These are phyloP conservation scores for Tethya wilhelma DNA, from an alignment of 37 sponge, comb jelly and placozoan species.

Conservation along the genomic window DNA sequence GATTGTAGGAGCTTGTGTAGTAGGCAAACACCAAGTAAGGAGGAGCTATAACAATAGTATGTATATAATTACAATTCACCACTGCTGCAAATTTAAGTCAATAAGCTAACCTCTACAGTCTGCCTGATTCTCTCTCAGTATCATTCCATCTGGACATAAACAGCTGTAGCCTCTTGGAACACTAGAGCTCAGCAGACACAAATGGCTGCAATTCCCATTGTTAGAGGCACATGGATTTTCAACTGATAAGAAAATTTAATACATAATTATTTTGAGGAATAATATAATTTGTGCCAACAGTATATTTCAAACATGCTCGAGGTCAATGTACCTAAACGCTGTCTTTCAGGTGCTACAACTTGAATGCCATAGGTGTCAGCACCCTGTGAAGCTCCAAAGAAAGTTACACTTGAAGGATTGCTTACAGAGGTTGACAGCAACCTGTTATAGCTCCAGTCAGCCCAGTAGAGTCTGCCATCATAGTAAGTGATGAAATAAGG, in stretches of 20 bases:
- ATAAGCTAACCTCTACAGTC: background rate
- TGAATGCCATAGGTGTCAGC: conserved; percentile 4
- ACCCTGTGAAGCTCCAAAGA: background rate
- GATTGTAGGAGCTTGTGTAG: conserved; percentile 3
- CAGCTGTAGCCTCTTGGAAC: conserved; percentile 32
- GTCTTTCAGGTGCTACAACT: conserved; percentile 7
- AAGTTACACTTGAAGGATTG: background rate
- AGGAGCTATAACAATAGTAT: background rate
- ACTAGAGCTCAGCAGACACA: conserved; percentile 53
- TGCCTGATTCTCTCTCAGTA: background rate
- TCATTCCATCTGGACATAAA: conserved; percentile 50
- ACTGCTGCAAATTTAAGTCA: background rate
- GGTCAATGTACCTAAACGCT: conserved; percentile 3
- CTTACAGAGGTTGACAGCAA: conserved; percentile 5
- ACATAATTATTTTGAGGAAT: background rate
- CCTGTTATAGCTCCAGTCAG: background rate
- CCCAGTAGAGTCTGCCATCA: conserved; percentile 5
- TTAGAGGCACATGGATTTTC: conserved; percentile 21
- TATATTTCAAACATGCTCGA: background rate
- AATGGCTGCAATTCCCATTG: conserved; percentile 66
- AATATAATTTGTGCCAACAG: background rate
- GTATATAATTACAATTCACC: background rate
- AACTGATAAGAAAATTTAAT: background rate
- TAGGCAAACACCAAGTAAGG: conserved; percentile 17
- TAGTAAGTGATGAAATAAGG: background rate